Evolutionary conservation across 2,797 vertebrate genomes (phyloP).

Genomic region (Squalus acanthias): DNA sequence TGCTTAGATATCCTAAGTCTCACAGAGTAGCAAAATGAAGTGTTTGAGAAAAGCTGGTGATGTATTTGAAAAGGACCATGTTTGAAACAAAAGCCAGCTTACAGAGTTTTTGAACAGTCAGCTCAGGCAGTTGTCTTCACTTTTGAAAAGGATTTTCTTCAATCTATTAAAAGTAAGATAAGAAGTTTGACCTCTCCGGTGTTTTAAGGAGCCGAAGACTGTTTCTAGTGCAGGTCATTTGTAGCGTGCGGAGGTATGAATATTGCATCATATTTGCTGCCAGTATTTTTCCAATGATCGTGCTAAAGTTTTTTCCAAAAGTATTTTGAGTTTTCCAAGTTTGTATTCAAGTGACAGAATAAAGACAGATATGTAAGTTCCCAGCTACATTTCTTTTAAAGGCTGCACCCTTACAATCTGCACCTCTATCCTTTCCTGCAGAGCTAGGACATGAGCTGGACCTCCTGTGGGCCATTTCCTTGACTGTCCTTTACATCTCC

Average conservation of each 20-base stretch:
- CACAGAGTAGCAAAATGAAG: not conserved
- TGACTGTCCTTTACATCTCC: not conserved
- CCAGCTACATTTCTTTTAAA: not conserved
- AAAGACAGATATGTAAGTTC: not conserved
- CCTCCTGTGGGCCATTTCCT: not conserved
- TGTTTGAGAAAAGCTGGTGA: not conserved
- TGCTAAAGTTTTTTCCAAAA: not conserved
- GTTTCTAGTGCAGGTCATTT: not conserved
- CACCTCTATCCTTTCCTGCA: not conserved
- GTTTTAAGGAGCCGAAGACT: not conserved
- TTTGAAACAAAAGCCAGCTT: not conserved
- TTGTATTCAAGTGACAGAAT: not conserved
- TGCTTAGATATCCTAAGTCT: not conserved
- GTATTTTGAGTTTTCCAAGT: not conserved
- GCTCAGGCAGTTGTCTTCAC: not conserved
- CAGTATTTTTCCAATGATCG: not conserved
- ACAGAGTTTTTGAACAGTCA: not conserved
- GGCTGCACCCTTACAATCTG: not conserved
- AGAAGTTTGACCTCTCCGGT: not conserved
- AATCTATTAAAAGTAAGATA: not conserved
- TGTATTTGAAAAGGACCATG: not conserved
- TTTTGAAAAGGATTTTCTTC: not conserved
- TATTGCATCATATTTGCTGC: not conserved
- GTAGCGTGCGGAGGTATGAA: not conserved
- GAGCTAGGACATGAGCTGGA: not conserved